A percentile compares a stretch with the other conserved stretches of the same genome.
phyloP scores from a whole-genome alignment of 2,113 vertebrate species.

The Anoura caudifer region DNA sequence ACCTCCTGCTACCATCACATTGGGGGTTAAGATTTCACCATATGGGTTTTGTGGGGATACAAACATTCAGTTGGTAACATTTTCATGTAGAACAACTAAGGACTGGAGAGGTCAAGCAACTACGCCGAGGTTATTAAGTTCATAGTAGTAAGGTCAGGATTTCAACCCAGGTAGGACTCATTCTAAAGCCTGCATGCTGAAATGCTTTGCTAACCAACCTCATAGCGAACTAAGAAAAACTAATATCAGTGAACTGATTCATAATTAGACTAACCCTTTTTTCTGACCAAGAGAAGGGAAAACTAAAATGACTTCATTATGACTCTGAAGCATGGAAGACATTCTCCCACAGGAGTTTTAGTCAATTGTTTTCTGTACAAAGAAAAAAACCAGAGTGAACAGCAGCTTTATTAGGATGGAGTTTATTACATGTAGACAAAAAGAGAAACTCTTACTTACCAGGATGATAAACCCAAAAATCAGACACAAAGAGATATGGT shows the following conservation, averaged over 20 bases:
- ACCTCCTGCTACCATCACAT: not conserved
- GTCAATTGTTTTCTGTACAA: not conserved
- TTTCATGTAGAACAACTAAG: slow-evolving; percentile 9
- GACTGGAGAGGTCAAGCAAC: not conserved
- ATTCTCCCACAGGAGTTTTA: slow-evolving; percentile 11
- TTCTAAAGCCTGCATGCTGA: not conserved
- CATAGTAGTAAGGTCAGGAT: not conserved
- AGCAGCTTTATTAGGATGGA: not conserved
- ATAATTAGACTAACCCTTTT: not conserved
- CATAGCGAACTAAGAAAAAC: not conserved
- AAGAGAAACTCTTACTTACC: not conserved
- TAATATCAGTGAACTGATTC: not conserved
- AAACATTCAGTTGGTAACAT: not conserved
- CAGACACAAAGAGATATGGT: not conserved
- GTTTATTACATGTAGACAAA: not conserved
- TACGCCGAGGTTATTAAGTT: not conserved
- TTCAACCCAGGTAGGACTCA: not conserved
- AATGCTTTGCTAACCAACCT: not conserved
- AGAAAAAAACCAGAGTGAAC: slow-evolving; percentile 10
- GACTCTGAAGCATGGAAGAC: slow-evolving; percentile 10
- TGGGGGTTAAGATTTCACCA: not conserved
- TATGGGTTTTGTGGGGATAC: not conserved
- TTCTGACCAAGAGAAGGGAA: not conserved
- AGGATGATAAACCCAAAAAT: not conserved
- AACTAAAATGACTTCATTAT: not conserved